Evolutionary conservation across 2,888 invertebrate genomes (phyloP).

Genomic region (Cylloceria caligata): DNA sequence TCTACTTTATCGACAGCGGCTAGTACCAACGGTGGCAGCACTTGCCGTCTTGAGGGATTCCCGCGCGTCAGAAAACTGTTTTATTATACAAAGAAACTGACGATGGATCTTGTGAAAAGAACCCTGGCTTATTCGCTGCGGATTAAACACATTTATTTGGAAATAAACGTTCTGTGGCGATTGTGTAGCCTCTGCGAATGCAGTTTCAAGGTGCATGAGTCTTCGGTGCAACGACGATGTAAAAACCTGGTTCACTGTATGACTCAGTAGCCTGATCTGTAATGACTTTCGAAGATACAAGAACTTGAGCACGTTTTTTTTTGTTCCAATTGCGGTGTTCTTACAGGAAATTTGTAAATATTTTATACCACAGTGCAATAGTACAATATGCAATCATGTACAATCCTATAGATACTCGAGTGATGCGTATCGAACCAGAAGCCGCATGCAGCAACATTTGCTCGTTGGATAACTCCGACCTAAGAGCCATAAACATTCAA

Average conservation of each 20-base stretch:
- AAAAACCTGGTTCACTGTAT: neutral
- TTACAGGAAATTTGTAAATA: neutral
- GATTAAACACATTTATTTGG: neutral
- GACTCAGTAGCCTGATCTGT: slow-evolving; percentile 16
- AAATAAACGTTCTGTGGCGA: neutral
- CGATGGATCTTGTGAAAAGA: neutral
- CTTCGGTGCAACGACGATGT: neutral
- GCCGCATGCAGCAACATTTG: neutral
- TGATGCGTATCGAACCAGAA: slow-evolving; percentile 37
- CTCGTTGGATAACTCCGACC: slow-evolving; percentile 62
- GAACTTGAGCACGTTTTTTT: slow-evolving; percentile 18
- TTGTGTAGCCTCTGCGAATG: neutral
- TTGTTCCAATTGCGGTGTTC: slow-evolving; percentile 11
- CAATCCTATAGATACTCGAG: neutral
- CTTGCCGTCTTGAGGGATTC: slow-evolving; percentile 22
- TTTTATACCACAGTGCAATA: neutral
- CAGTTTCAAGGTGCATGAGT: neutral
- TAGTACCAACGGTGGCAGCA: slow-evolving; percentile 50
- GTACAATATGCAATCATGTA: slow-evolving; percentile 14
- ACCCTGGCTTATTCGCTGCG: slow-evolving; percentile 31
- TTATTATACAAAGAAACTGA: too few species aligned
- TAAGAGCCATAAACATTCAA: slow-evolving; percentile 48
- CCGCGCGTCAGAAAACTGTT: neutral
- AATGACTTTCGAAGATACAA: slow-evolving; percentile 23
- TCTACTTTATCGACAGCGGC: slow-evolving; percentile 43